phyloP scores from a whole-genome alignment of 2,113 vertebrate genomes.

The Centropus bengalensis region DNA sequence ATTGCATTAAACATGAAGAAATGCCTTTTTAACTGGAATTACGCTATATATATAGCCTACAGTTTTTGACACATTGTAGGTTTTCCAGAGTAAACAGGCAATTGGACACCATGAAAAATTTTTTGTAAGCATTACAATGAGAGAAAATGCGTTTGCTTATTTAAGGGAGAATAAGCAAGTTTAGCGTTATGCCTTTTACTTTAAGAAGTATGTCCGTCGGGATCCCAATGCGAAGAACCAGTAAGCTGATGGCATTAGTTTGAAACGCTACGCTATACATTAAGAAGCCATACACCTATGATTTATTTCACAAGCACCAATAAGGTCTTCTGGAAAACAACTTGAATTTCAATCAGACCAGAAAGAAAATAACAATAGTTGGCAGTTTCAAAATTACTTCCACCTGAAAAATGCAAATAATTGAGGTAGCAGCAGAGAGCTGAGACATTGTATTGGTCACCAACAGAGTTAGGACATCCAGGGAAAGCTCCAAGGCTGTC shows the following conservation, averaged over 20 bases:
- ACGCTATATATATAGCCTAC: background rate
- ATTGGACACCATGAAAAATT: background rate
- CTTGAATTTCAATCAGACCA: background rate
- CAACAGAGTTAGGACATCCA: background rate
- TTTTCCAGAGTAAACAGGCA: background rate
- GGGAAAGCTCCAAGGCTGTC: background rate
- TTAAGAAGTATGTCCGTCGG: slow-evolving; percentile 10
- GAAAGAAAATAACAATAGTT: background rate
- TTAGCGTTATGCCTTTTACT: background rate
- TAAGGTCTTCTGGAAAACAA: background rate
- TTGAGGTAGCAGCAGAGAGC: background rate
- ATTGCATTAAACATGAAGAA: slow-evolving; percentile 27
- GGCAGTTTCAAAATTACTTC: background rate
- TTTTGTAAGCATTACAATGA: background rate
- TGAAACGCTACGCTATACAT: background rate
- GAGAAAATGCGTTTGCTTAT: slow-evolving; percentile 7
- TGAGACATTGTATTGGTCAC: background rate
- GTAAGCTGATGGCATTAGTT: background rate
- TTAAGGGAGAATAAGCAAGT: background rate
- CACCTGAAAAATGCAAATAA: background rate
- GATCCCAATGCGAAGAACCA: background rate
- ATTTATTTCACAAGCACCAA: background rate
- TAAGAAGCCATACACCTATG: background rate
- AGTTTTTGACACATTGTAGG: background rate
- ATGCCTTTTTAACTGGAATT: slow-evolving; percentile 25